Base-by-base conservation (phyloP, 2,113 vertebrate species). In the Nesogale talazaci region DNA sequence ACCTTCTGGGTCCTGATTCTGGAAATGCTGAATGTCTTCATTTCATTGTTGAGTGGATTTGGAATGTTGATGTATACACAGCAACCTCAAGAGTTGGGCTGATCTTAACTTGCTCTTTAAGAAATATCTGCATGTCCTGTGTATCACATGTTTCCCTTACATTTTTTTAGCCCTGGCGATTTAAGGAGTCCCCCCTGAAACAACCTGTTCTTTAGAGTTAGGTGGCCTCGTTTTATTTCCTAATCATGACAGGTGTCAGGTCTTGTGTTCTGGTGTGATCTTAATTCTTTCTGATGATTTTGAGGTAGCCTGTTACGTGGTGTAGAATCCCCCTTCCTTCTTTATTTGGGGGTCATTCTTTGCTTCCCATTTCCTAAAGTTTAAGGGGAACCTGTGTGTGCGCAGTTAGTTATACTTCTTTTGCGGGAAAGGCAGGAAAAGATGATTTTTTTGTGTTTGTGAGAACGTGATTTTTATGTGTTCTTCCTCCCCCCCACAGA, bases 321-420 rank as follows among this genome's bases (percentile, higher is more conserved):
- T 31, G 63, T 34, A 12, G 38, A 6, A 14, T 7, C 5, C 27
- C 27, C 67, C 20, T 11, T 29, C 38, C 38, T 34, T 52, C 27
- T 2, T 85, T 74, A 56, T 85, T 74, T 42, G 52, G 85, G 84
- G 78, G n/a, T 56, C 42, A 1, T 20, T 77, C 23, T 63, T 70
- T 2, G 0, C 76, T 36, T 87, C 77, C 46, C 20, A 7, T 42
- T 57, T 69, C 65, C 52, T 38, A 0, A 9, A 59, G 34, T 74
- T 78, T 34, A n/a, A 38, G 61, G 61, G n/a, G 38, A 5, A 52
- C 25, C 23, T 22, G 23, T 77, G 25, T 14, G 17, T 92, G 82
- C 52, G 81, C 87, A 74, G n/a, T 79, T 78, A 63, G 83, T 31
- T n/a, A n/a, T n/a, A n/a, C 29, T 67, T 79, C 88, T 76, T 88